Conservation (phyloP, 2,113 vertebrate genomes). For the Marmota flaviventris region DNA sequence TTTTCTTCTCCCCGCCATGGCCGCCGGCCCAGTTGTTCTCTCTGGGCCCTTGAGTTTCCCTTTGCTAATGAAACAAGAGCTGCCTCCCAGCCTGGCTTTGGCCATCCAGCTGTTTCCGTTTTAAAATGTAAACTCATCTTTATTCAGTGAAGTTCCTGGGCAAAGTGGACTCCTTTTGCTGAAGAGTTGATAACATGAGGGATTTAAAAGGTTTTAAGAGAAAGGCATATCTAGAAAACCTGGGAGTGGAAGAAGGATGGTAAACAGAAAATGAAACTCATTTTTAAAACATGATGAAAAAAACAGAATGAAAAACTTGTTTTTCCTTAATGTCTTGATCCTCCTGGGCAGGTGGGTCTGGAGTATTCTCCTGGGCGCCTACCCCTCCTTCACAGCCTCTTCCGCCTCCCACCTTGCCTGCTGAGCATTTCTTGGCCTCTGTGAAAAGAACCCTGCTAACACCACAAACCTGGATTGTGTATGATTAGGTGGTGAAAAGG, state of each 20-base stretch:
- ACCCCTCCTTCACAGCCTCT: constrained; percentile 85
- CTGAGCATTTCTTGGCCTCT: constrained; percentile 81
- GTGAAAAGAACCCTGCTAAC: constrained; percentile 80
- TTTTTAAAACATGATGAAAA: constrained; percentile 81
- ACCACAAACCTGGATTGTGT: constrained; percentile 85
- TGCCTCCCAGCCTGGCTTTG: constrained; percentile 87
- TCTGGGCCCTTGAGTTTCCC: constrained; percentile 86
- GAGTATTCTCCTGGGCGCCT: constrained; percentile 87
- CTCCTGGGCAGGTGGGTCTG: constrained; percentile 88
- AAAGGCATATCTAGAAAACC: not conserved
- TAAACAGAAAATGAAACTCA: constrained; percentile 83
- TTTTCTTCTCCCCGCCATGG: constrained; percentile 87
- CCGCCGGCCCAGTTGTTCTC: constrained; percentile 89
- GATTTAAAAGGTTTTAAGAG: not conserved
- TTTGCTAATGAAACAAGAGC: constrained; percentile 89
- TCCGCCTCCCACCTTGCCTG: constrained; percentile 89
- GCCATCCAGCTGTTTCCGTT: constrained; percentile 95
- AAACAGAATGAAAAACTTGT: not conserved
- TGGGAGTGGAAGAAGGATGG: constrained; percentile 86
- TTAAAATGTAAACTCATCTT: constrained; percentile 90
- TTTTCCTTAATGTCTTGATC: constrained; percentile 82
- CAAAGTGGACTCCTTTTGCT: constrained; percentile 86
- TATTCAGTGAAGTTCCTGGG: constrained; percentile 86
- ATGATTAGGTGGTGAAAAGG: constrained; percentile 86
- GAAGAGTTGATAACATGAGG: constrained; percentile 86